Conservation (phyloP, 2,797 vertebrate species). For the Xerus rutilus region DNA sequence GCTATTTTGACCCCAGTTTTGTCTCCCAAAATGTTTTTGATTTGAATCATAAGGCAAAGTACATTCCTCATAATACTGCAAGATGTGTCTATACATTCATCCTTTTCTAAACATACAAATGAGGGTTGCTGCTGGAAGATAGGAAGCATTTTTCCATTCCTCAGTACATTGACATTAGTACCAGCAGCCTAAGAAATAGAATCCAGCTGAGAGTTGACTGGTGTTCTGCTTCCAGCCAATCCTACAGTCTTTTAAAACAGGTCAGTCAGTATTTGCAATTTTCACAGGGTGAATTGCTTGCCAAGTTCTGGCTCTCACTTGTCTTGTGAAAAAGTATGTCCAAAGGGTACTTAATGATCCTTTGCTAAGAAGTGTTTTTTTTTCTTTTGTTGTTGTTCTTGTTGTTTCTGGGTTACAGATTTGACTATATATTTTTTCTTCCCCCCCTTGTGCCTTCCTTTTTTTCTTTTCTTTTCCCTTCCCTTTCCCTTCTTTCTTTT, state of each 20-base stretch:
- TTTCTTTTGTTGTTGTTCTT: slow-evolving; percentile 25
- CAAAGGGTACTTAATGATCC: slow-evolving; percentile 8
- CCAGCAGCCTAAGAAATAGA: slow-evolving; percentile 45
- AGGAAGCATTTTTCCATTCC: slow-evolving; percentile 26
- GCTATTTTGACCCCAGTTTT: neutral
- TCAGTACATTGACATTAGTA: slow-evolving; percentile 41
- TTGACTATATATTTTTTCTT: neutral
- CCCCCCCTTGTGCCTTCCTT: too few relatives aligned
- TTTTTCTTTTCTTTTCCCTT: too few relatives aligned
- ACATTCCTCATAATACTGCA: slow-evolving; percentile 57
- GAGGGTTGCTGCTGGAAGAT: neutral
- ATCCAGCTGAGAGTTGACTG: neutral
- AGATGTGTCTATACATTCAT: slow-evolving; percentile 41
- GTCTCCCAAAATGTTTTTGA: neutral
- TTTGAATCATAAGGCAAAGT: slow-evolving; percentile 50
- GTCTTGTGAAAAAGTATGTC: slow-evolving; percentile 42
- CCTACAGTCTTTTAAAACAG: slow-evolving; percentile 45
- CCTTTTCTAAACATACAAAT: slow-evolving; percentile 53
- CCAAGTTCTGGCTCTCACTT: slow-evolving; percentile 29
- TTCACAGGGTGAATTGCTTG: slow-evolving; percentile 59
- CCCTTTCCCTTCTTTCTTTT: too few relatives aligned
- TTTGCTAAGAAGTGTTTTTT: slow-evolving; percentile 68
- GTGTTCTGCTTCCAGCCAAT: slow-evolving; percentile 46
- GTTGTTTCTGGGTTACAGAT: slow-evolving; percentile 86
- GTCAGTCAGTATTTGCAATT: slow-evolving; percentile 64